A percentile compares a stretch with the other conserved stretches of the same genome.
phyloP scores from a whole-genome alignment of 2,888 invertebrate species.

The Apodemia hepburni region DNA sequence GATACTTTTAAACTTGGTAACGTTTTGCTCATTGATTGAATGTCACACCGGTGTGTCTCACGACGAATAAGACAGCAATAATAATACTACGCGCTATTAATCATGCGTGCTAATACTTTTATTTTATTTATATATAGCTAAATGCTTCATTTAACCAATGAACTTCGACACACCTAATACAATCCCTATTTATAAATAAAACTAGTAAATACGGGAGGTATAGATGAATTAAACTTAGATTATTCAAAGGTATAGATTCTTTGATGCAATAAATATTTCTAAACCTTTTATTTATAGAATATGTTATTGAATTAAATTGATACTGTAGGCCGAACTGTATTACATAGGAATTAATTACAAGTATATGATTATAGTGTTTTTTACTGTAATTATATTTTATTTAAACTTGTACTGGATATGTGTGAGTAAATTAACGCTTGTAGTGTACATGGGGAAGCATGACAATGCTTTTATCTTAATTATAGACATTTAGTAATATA shows the following conservation, averaged over 20 bases:
- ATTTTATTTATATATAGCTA: constrained; percentile 53
- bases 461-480: constrained; percentile 56
- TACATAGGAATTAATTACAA: constrained; percentile 14
- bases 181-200: constrained; percentile 2
- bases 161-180: constrained; percentile 20
- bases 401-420: constrained; percentile 61
- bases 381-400: constrained; percentile 36
- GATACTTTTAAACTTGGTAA: background rate
- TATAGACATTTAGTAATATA: constrained; percentile 50
- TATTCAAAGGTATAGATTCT: background rate
- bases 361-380: constrained; percentile 13
- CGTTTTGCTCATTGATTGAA: background rate
- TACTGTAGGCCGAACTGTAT: background rate
- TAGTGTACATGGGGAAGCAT: constrained; percentile 72
- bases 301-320: background rate
- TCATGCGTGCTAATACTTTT: constrained; percentile 66
- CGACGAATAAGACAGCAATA: constrained; percentile 36
- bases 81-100: constrained; percentile 46
- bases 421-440: constrained; percentile 73
- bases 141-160: constrained; percentile 61
- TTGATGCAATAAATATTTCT: constrained; percentile 6
- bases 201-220: background rate
- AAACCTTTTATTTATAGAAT: background rate
- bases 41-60: background rate
- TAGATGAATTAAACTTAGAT: background rate